Evolutionary conservation across 2,888 invertebrate species (phyloP).

Genomic region (Spodoptera exigua): DNA sequence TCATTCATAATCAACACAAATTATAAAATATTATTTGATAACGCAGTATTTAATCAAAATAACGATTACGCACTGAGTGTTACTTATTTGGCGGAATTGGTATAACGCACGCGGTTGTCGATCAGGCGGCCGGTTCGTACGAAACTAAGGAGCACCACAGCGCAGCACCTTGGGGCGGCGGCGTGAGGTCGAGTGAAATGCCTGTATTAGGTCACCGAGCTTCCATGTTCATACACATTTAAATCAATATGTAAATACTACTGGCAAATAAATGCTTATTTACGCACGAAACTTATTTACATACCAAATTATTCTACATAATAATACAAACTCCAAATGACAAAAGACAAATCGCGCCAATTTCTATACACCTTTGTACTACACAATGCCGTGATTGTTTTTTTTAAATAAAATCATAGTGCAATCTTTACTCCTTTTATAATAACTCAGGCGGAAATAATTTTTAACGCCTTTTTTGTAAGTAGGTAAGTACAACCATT

Average conservation of each 20-base stretch:
- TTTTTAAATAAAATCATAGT: slow-evolving; percentile 10
- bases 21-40: slow-evolving; percentile 82
- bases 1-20: slow-evolving; percentile 82
- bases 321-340: slow-evolving; percentile 56
- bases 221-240: slow-evolving; percentile 77
- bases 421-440: slow-evolving; percentile 1
- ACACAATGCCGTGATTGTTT: neutral
- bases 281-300: slow-evolving; percentile 76
- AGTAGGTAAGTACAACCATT: too few relatives aligned
- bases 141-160: slow-evolving; percentile 57
- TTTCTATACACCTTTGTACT: slow-evolving; percentile 25
- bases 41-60: slow-evolving; percentile 79
- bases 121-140: slow-evolving; percentile 64
- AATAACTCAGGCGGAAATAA: neutral
- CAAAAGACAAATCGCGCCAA: slow-evolving; percentile 48
- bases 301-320: slow-evolving; percentile 77
- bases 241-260: slow-evolving; percentile 84
- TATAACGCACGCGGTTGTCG: slow-evolving; percentile 51
- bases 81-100: slow-evolving; percentile 57
- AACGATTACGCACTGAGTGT: slow-evolving; percentile 74
- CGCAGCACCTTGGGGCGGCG: slow-evolving; percentile 63
- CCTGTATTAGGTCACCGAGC: slow-evolving; percentile 75
- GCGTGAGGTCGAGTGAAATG: slow-evolving; percentile 76
- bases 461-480: neutral
- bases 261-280: slow-evolving; percentile 78